phyloP scores from a whole-genome alignment of 1,140 invertebrate species.

The Platorchestia sp. region DNA sequence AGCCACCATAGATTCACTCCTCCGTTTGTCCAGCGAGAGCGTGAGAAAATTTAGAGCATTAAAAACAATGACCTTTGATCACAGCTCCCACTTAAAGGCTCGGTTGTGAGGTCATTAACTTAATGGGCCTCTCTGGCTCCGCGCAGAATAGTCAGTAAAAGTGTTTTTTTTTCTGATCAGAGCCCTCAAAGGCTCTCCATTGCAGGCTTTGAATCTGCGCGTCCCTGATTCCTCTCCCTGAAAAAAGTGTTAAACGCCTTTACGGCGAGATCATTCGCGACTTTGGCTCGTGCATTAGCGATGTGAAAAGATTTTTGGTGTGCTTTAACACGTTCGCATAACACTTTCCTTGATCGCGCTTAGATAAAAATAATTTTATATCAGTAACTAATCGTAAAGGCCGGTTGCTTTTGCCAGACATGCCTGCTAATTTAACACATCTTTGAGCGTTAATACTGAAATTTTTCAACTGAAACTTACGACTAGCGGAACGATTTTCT shows the following conservation, averaged over 20 bases:
- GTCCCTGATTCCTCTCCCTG: background rate
- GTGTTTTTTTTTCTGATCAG: background rate
- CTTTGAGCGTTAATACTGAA: background rate
- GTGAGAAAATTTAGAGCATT: conserved; percentile 39
- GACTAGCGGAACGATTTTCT: too few species aligned
- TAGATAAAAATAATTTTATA: background rate
- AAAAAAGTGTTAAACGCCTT: background rate
- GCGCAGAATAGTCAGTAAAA: background rate
- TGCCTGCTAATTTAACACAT: background rate
- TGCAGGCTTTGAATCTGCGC: background rate
- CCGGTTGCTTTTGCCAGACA: too few species aligned
- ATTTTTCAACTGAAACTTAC: background rate
- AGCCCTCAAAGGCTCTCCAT: background rate
- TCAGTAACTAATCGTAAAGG: background rate
- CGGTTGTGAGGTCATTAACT: background rate
- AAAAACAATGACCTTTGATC: conserved; percentile 42
- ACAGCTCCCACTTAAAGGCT: conserved; percentile 25
- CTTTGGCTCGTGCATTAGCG: background rate
- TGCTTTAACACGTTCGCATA: background rate
- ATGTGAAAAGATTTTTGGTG: background rate
- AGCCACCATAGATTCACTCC: background rate
- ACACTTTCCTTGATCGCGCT: background rate
- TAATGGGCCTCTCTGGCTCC: background rate
- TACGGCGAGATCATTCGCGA: background rate
- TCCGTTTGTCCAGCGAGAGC: background rate